These are phyloP conservation scores for Ganaspis sp. DNA, from an alignment of 1,140 invertebrate genomes.

Conservation along the genomic window DNA sequence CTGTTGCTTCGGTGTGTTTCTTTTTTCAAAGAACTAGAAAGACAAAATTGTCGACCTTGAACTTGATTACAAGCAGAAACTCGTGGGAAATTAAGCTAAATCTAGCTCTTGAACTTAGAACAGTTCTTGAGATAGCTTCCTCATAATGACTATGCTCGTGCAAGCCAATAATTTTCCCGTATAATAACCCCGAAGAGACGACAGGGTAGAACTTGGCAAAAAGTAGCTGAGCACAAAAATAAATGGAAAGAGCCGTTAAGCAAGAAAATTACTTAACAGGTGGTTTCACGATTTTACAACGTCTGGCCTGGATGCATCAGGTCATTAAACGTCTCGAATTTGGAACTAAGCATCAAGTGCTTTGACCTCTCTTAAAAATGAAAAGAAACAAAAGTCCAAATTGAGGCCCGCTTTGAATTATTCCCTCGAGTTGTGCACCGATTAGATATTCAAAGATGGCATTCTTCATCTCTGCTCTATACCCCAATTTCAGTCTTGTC, in stretches of 20 bases:
- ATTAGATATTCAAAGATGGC: too few species aligned
- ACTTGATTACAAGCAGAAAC: background rate
- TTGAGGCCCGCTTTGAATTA: too few species aligned
- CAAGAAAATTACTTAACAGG: conserved; percentile 19
- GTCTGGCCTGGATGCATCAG: background rate
- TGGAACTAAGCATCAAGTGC: background rate
- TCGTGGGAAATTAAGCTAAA: conserved; percentile 23
- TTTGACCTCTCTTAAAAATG: too few species aligned
- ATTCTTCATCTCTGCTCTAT: background rate
- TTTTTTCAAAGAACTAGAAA: background rate
- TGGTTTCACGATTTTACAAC: conserved; percentile 18
- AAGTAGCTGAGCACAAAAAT: background rate
- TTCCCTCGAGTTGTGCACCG: too few species aligned
- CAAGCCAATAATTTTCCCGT: conserved; percentile 6
- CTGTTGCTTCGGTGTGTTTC: background rate
- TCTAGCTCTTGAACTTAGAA: background rate
- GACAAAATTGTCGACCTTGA: background rate
- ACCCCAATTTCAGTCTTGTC: too few species aligned
- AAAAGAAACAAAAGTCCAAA: too few species aligned
- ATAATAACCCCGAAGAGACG: conserved; percentile 12
- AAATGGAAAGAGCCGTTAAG: background rate
- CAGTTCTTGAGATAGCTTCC: conserved; percentile 9
- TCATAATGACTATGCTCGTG: conserved; percentile 12
- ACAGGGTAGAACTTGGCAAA: background rate
- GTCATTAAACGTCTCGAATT: background rate